phyloP scores from a whole-genome alignment of 2,797 vertebrate species.

The Loriculus beryllinus region DNA sequence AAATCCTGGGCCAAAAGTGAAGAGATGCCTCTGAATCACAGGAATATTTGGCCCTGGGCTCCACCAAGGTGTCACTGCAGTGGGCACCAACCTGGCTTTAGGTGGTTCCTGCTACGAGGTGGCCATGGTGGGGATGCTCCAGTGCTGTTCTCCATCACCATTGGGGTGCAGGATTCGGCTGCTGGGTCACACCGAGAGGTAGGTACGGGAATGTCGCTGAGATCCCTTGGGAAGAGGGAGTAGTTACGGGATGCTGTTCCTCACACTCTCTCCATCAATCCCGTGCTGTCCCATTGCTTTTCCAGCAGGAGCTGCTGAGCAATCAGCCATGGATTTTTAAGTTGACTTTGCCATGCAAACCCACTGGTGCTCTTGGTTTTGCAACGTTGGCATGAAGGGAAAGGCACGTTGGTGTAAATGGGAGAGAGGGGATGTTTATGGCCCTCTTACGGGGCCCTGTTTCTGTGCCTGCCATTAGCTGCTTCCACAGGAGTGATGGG shows the following conservation, averaged over 20 bases:
- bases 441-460: fast-evolving
- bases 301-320: not conserved
- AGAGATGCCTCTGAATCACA: not conserved
- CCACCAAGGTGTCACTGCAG: not conserved
- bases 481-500: not conserved
- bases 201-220: not conserved
- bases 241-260: not conserved
- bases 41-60: not conserved
- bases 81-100: not conserved
- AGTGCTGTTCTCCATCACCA: fast-evolving
- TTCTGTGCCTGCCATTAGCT: not conserved
- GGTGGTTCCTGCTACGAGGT: not conserved
- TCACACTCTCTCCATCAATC: not conserved
- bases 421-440: not conserved
- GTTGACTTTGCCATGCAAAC: not conserved
- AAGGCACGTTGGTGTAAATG: not conserved
- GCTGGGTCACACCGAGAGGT: not conserved
- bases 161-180: not conserved
- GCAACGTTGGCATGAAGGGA: fast-evolving
- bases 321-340: not conserved
- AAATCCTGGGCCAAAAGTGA: not conserved
- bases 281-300: not conserved
- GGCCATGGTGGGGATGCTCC: not conserved
- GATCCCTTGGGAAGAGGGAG: not conserved
- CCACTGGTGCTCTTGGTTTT: not conserved